Percentiles rank a stretch among this genome's conserved stretches.
Evolutionary conservation across 2,797 vertebrate genomes (phyloP).

Genomic region (Gephyroberyx darwinii): DNA sequence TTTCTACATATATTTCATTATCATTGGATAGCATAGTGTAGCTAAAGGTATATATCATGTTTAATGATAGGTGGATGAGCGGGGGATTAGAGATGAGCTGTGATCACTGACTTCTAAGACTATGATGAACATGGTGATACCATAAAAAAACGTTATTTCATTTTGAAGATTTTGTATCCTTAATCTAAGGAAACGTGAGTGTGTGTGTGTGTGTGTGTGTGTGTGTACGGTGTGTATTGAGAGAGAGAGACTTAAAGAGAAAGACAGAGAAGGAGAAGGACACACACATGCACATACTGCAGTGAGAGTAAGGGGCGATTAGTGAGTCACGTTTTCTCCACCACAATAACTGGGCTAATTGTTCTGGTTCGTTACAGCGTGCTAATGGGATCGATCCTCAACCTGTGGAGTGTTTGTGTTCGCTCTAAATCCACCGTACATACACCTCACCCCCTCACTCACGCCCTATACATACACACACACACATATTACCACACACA

Average conservation of each 20-base stretch:
- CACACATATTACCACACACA: background rate
- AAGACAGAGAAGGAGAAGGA: slow-evolving; percentile 39
- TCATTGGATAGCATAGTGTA: slow-evolving; percentile 3
- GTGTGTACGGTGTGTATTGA: slow-evolving; percentile 24
- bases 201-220: slow-evolving; percentile 4
- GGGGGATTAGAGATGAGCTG: slow-evolving; percentile 40
- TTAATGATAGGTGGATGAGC: slow-evolving; percentile 39
- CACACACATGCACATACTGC: slow-evolving; percentile 11
- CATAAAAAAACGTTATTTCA: background rate
- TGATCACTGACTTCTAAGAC: slow-evolving; percentile 46
- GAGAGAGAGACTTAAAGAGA: slow-evolving; percentile 17
- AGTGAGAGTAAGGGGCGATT: slow-evolving; percentile 52
- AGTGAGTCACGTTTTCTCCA: slow-evolving; percentile 60
- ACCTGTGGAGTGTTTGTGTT: slow-evolving; percentile 65
- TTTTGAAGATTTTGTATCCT: background rate
- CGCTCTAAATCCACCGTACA: slow-evolving; percentile 27
- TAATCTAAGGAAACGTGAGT: background rate
- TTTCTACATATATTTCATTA: background rate
- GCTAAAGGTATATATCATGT: slow-evolving; percentile 33
- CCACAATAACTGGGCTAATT: slow-evolving; percentile 69
- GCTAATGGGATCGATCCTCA: slow-evolving; percentile 66
- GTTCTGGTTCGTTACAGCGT: slow-evolving; percentile 60
- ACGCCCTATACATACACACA: background rate
- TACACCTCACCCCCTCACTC: slow-evolving; percentile 10
- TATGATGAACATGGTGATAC: slow-evolving; percentile 26